These are phyloP conservation scores for Apistogramma diplotaenia DNA, from an alignment of 2,113 vertebrate species.

Conservation along the genomic window DNA sequence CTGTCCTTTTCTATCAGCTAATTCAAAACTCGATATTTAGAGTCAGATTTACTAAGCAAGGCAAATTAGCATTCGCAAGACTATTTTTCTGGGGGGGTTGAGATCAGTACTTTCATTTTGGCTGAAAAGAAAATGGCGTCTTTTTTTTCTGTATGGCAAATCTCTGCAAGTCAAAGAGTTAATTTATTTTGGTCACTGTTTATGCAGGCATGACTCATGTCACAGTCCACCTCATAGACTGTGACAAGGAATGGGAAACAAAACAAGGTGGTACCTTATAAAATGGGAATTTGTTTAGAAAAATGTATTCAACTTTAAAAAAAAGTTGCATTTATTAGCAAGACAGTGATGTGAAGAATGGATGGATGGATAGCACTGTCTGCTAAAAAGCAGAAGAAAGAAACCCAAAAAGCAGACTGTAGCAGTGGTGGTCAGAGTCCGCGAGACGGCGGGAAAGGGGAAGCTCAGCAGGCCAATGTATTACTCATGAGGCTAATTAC, in stretches of 20 bases:
- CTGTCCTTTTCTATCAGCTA: slow-evolving; percentile 13
- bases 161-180: not conserved
- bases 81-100: not conserved
- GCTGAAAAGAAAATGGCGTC: not conserved
- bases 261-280: not conserved
- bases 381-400: not conserved
- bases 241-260: rapidly evolving
- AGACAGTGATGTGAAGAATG: not conserved
- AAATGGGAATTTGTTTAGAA: not conserved
- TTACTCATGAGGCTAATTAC: not conserved
- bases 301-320: not conserved
- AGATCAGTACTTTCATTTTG: not conserved
- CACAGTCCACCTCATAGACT: not conserved
- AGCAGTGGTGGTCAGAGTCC: not conserved
- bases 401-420: not conserved
- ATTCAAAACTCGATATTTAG: slow-evolving; percentile 8
- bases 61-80: not conserved
- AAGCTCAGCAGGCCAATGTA: not conserved
- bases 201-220: not conserved
- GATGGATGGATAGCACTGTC: not conserved
- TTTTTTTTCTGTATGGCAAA: not conserved
- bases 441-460: not conserved
- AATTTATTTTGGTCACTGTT: not conserved
- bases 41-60: not conserved
- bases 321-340: not conserved